Evolutionary conservation across 2,113 vertebrate species (phyloP).

Genomic region (Nothocercus julius): DNA sequence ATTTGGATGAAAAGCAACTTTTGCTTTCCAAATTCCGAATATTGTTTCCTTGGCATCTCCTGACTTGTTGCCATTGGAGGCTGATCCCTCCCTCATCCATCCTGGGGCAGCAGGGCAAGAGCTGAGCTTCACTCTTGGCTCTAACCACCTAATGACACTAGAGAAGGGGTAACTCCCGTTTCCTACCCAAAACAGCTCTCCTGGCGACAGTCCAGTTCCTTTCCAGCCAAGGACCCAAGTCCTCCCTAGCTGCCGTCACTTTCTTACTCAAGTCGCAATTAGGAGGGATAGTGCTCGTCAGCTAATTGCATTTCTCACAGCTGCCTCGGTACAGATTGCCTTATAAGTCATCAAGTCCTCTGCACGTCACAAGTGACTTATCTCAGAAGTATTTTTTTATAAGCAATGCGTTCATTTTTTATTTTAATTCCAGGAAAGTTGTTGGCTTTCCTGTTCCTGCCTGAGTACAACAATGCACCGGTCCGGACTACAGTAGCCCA

Average conservation of each 20-base stretch:
- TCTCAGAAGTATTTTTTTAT: conserved; percentile 13
- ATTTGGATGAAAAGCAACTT: background rate
- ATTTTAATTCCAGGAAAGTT: conserved; percentile 63
- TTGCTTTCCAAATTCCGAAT: background rate
- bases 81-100: fast-evolving
- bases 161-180: conserved; percentile 12
- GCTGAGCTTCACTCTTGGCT: background rate
- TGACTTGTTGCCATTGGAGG: background rate
- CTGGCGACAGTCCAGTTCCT: background rate
- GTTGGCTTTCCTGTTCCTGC: conserved; percentile 45
- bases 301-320: conserved; percentile 50
- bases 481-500: background rate
- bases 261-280: conserved; percentile 6
- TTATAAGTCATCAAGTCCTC: conserved; percentile 56
- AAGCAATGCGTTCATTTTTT: conserved; percentile 45
- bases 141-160: background rate
- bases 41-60: background rate
- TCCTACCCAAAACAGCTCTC: conserved; percentile 8
- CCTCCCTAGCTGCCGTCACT: background rate
- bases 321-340: conserved; percentile 41
- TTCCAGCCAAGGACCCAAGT: background rate
- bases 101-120: background rate
- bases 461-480: background rate
- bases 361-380: background rate
- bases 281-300: conserved; percentile 49